These are phyloP conservation scores for Channa striata DNA, from an alignment of 2,797 vertebrate species.

Conservation along the genomic window DNA sequence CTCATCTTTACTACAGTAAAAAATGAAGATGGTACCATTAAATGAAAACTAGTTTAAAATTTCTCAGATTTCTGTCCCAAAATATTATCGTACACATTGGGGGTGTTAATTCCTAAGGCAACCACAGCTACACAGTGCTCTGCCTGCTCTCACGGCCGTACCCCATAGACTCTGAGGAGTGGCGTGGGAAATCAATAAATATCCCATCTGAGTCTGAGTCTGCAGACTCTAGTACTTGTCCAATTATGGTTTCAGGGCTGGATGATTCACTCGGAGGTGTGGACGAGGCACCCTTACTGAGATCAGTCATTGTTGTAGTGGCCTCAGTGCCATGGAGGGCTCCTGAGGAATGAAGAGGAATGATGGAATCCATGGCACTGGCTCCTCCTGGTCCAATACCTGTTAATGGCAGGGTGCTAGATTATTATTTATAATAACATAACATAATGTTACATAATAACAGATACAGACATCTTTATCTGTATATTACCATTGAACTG, in stretches of 20 bases:
- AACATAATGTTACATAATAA: not conserved
- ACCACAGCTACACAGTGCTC: constrained; percentile 86
- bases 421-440: constrained; percentile 18
- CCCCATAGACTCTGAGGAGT: constrained; percentile 84
- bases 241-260: constrained; percentile 94
- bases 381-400: constrained; percentile 70
- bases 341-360: constrained; percentile 82
- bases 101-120: constrained; percentile 28
- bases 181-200: constrained; percentile 95
- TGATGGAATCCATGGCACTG: constrained; percentile 75
- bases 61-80: constrained; percentile 33
- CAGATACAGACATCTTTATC: not conserved
- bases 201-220: constrained; percentile 96
- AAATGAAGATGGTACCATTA: constrained; percentile 54
- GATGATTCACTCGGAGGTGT: constrained; percentile 88
- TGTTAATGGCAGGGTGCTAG: constrained; percentile 48
- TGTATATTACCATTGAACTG: constrained; percentile 76
- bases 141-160: constrained; percentile 87
- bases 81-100: constrained; percentile 32
- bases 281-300: constrained; percentile 81
- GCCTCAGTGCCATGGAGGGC: constrained; percentile 86
- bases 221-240: constrained; percentile 92
- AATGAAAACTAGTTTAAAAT: constrained; percentile 35
- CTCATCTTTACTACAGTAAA: constrained; percentile 26
- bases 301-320: constrained; percentile 78